Percentiles rank a stretch among this genome's conserved stretches.
Evolutionary conservation across 2,113 vertebrate genomes (phyloP).

Genomic region (Orientallactaga bullata): DNA sequence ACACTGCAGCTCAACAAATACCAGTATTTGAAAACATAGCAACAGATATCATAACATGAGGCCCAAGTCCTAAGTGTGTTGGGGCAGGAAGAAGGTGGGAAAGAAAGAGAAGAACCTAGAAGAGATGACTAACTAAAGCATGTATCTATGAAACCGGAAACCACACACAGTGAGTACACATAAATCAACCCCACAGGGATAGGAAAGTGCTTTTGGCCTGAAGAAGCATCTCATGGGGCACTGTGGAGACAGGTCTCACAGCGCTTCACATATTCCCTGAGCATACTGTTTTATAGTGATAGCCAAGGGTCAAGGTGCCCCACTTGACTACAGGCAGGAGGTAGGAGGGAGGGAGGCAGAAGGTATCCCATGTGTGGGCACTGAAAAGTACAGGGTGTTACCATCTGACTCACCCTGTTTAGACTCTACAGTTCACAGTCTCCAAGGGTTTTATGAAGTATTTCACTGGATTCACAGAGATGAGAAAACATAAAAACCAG

Average conservation of each 20-base stretch:
- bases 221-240: neutral
- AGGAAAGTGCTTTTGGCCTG: neutral
- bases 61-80: neutral
- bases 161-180: neutral
- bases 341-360: neutral
- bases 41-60: neutral
- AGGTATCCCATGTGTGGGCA: neutral
- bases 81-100: neutral
- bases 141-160: neutral
- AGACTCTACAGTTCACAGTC: neutral
- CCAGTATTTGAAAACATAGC: neutral
- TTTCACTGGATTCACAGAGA: neutral
- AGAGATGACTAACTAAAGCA: neutral
- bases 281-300: neutral
- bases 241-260: neutral
- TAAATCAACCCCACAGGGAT: neutral
- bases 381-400: neutral
- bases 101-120: neutral
- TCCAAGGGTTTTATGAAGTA: no score
- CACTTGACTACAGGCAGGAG: neutral
- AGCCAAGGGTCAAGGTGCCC: neutral
- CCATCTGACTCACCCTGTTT: neutral
- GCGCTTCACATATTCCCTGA: neutral
- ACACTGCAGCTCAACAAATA: neutral
- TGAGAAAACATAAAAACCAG: no score